Percentiles rank a stretch among this genome's conserved stretches.
phyloP scores from a whole-genome alignment of 2,797 vertebrate species.

The Ibycter americanus region DNA sequence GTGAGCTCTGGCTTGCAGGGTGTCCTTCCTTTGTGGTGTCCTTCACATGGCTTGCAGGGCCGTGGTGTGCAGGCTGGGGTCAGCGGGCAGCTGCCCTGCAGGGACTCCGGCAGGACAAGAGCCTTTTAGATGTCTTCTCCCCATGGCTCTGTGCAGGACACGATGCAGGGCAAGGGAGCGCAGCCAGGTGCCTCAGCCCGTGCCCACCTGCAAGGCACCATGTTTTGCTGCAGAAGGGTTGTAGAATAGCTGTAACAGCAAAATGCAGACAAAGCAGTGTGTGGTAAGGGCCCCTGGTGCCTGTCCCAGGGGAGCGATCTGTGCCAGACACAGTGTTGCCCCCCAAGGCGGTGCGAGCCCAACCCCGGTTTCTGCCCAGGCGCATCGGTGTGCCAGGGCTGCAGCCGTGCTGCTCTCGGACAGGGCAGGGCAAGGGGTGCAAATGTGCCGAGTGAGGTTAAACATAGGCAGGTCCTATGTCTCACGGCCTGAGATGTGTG shows the following conservation, averaged over 20 bases:
- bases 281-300: not conserved
- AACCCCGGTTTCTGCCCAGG: fast-evolving
- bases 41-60: not conserved
- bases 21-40: too few relatives aligned
- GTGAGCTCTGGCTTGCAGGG: not conserved
- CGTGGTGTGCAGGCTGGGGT: not conserved
- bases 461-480: fast-evolving
- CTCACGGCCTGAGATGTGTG: not conserved
- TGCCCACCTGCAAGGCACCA: not conserved
- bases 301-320: not conserved
- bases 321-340: not conserved
- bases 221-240: not conserved
- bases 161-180: not conserved
- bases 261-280: fast-evolving
- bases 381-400: fast-evolving
- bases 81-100: not conserved
- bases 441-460: fast-evolving
- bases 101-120: not conserved
- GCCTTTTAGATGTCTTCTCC: not conserved
- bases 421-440: not conserved
- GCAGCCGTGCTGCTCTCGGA: fast-evolving
- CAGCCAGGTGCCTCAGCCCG: not conserved
- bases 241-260: fast-evolving
- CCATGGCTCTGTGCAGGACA: not conserved
- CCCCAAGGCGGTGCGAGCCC: fast-evolving